These are phyloP conservation scores for Ypsolopha scabrella DNA, from an alignment of 2,888 invertebrate species.

Conservation along the genomic window DNA sequence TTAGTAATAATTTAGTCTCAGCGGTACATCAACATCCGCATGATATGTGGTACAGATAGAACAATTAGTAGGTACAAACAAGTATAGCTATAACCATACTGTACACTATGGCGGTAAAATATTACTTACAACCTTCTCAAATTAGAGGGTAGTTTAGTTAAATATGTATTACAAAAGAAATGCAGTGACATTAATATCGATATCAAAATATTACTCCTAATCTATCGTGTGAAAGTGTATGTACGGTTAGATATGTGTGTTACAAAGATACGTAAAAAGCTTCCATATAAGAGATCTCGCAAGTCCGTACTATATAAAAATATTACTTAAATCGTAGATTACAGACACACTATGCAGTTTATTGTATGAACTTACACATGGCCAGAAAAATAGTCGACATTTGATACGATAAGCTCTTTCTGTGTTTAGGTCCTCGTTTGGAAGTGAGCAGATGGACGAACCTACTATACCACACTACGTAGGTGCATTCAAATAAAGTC, in stretches of 20 bases:
- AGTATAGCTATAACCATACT: constrained; percentile 48
- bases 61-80: constrained; percentile 43
- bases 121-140: constrained; percentile 52
- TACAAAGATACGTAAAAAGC: constrained; percentile 54
- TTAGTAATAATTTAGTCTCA: constrained; percentile 29
- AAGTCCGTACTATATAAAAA: constrained; percentile 53
- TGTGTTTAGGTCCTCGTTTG: constrained; percentile 9
- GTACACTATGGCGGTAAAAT: constrained; percentile 54
- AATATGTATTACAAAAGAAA: constrained; percentile 52
- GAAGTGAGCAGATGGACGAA: constrained; percentile 15
- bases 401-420: constrained; percentile 33
- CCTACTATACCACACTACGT: constrained; percentile 27
- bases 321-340: constrained; percentile 40
- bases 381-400: constrained; percentile 39
- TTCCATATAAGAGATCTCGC: constrained; percentile 35
- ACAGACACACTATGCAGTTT: constrained; percentile 28
- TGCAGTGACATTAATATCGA: constrained; percentile 51
- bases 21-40: constrained; percentile 48
- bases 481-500: constrained; percentile 34
- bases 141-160: constrained; percentile 31
- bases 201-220: constrained; percentile 66
- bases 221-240: constrained; percentile 49
- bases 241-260: constrained; percentile 60
- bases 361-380: constrained; percentile 27
- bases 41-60: constrained; percentile 66